Evolutionary conservation across 2,888 invertebrate genomes (phyloP), one percentile per base, ranked within the genome.

Genomic region (Blera fallax): DNA sequence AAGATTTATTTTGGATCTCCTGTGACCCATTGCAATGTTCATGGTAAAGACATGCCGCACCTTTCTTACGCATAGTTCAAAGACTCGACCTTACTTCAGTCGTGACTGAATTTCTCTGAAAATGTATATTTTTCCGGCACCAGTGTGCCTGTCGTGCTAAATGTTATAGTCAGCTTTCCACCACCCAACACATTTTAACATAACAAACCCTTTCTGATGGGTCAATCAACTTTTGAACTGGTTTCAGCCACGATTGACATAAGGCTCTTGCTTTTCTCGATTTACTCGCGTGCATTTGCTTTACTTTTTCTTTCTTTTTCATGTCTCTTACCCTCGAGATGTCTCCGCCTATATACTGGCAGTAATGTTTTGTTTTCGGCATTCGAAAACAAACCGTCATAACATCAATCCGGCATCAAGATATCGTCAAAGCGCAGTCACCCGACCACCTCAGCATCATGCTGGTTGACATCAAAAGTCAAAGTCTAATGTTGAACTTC

Each of bases 161-260:
- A n/a, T 1, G n/a, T n/a, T 37, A 37, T n/a, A n/a, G 3, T 2
- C n/a, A 27, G 6, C 27, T n/a, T 24, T 11, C 14, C 10, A 32
- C 56, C 32, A 16, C 3, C 34, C 32, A 16, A 32, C 10, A 8
- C 5, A 8, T 50, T 27, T 29, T 14, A 0, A 5, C 4, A 54
- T 2, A 54, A 54, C 18, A 45, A 60, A 37, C 21, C 29, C 24
- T 54, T 74, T 24, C 14, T 18, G 24, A 8, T 29, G 24, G 43
- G 32, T 74, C 43, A 74, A 43, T 43, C 21, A 64, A 64, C 64
- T 74, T 52, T 43, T 54, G 54, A 64, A 64, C 74, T 64, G 54
- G 43, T 64, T 74, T 54, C 64, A 10, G 50, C 24, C n/a, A 43
- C n/a, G 16, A 52, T 16, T 14, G 40, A 72, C 7, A 7, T 50